A percentile compares a stretch with the other conserved stretches of the same genome.
Evolutionary conservation across 2,888 invertebrate species (phyloP).

Genomic region (Agrotis puta): DNA sequence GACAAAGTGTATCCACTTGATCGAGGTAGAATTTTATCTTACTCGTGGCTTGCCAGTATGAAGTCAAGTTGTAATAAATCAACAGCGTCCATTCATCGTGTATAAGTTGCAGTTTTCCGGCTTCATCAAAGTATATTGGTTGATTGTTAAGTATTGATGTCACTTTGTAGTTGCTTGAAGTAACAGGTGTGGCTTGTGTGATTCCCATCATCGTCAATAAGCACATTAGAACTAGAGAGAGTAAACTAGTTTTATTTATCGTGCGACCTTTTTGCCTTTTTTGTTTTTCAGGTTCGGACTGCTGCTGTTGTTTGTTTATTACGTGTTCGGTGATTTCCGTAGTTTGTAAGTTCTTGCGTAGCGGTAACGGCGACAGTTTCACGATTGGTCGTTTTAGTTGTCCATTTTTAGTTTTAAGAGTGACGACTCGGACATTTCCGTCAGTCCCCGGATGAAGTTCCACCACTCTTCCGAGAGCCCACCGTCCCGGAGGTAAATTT

Average conservation of each 20-base stretch:
- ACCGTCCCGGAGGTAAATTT: background rate
- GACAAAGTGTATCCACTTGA: no score
- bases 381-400: slow-evolving; percentile 10
- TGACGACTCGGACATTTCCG: no score
- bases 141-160: slow-evolving; percentile 3
- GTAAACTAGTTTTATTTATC: no score
- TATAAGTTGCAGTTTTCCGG: slow-evolving; percentile 12
- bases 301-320: no score
- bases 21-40: slow-evolving; percentile 1
- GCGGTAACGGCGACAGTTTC: slow-evolving; percentile 10
- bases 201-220: background rate
- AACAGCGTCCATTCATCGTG: slow-evolving; percentile 20
- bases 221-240: no score
- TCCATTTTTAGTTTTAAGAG: slow-evolving; percentile 18
- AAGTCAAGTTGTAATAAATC: slow-evolving; percentile 21
- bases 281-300: no score
- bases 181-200: background rate
- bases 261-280: no score
- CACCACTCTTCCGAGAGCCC: background rate
- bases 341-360: background rate
- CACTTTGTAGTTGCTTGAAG: slow-evolving; percentile 2
- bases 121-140: slow-evolving; percentile 5
- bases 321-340: no score
- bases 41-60: slow-evolving; percentile 26
- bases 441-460: background rate